These are phyloP conservation scores for Cephalopachus bancanus DNA, from an alignment of 2,797 vertebrate species.

Conservation along the genomic window DNA sequence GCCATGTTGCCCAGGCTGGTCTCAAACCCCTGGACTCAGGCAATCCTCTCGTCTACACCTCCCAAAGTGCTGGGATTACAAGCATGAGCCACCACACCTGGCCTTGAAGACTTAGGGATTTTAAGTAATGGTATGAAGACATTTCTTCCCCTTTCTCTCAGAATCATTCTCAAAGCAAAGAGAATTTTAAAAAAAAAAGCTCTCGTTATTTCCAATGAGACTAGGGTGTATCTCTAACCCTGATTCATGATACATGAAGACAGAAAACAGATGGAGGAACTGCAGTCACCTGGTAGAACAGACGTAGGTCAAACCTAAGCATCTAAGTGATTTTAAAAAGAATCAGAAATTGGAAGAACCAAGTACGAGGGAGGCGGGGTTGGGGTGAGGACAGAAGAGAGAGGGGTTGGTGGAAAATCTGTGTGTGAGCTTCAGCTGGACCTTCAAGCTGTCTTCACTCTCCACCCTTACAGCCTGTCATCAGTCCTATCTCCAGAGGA, in stretches of 20 bases:
- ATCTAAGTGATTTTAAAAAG: not conserved
- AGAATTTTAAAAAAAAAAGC: constrained; percentile 49
- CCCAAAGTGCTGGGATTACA: no score
- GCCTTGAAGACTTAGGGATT: constrained; percentile 29
- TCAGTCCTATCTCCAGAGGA: not conserved
- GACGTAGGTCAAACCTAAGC: not conserved
- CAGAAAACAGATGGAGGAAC: not conserved
- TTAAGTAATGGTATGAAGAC: constrained; percentile 10
- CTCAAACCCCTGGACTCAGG: no score
- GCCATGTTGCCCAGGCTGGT: no score
- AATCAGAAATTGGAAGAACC: not conserved
- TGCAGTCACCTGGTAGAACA: not conserved
- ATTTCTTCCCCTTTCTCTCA: not conserved
- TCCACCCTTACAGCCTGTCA: not conserved
- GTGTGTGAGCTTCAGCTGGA: not conserved
- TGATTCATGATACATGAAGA: not conserved
- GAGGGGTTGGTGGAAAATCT: not conserved
- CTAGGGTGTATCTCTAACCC: constrained; percentile 39
- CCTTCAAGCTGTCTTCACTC: not conserved
- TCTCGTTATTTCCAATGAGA: constrained; percentile 66
- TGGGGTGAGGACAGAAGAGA: not conserved
- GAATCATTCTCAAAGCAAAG: constrained; percentile 39
- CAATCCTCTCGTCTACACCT: no score
- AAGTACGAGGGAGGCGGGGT: not conserved
- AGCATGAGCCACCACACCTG: no score